Evolutionary conservation across 2,113 vertebrate genomes (phyloP).

Genomic region (Epinephelus moara): DNA sequence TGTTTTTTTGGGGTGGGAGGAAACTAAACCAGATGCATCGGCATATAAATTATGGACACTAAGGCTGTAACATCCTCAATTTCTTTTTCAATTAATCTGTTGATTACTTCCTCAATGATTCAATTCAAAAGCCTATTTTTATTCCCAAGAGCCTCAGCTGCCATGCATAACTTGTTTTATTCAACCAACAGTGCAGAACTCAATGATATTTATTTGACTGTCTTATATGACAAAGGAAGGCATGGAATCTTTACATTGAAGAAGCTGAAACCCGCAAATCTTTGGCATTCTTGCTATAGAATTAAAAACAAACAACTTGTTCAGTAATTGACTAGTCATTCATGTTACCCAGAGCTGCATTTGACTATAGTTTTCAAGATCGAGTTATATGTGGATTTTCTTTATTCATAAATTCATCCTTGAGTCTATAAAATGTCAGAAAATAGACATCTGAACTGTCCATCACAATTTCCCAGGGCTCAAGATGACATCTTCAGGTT

Average conservation of each 20-base stretch:
- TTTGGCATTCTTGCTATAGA: no score
- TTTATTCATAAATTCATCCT: not conserved
- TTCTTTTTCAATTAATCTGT: no score
- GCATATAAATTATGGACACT: not conserved
- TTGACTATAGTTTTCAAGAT: not conserved
- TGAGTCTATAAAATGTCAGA: not conserved
- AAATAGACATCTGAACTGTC: not conserved
- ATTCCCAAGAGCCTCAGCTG: not conserved
- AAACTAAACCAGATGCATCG: not conserved
- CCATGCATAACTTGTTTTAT: not conserved
- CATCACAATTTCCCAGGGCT: not conserved
- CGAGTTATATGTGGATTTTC: not conserved
- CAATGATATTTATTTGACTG: not conserved
- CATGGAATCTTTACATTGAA: not conserved
- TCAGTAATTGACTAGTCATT: not conserved
- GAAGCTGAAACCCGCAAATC: not conserved
- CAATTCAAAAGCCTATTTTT: not conserved
- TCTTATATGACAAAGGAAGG: not conserved
- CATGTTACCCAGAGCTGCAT: no score
- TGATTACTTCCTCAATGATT: not conserved
- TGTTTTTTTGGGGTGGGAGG: not conserved
- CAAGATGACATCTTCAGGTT: not conserved
- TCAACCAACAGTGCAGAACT: not conserved
- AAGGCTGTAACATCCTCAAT: no score
- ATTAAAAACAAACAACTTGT: not conserved